phyloP scores from a whole-genome alignment of 2,888 invertebrate species.

The Drosophila neotestacea region DNA sequence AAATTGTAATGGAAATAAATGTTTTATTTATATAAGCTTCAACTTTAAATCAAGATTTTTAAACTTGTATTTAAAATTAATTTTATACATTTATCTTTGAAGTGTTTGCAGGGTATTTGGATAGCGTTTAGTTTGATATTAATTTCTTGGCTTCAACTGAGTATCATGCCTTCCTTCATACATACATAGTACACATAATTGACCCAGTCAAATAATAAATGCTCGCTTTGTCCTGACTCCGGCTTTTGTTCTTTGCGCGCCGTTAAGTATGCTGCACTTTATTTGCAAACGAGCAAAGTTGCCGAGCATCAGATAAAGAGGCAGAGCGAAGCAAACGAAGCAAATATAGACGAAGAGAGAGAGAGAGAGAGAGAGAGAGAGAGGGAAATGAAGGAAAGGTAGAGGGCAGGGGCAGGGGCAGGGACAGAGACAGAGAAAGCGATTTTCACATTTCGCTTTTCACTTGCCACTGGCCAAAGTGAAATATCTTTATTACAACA shows the following conservation, averaged over 20 bases:
- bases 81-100: too few relatives aligned
- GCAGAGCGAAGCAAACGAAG: neutral
- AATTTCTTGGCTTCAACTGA: neutral
- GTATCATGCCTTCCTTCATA: neutral
- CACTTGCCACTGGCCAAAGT: constrained; percentile 23
- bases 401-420: neutral
- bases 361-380: neutral
- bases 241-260: constrained; percentile 55
- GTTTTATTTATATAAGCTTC: too few relatives aligned
- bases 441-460: constrained; percentile 36
- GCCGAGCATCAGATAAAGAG: constrained; percentile 4
- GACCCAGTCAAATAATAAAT: constrained; percentile 73
- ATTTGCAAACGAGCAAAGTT: constrained; percentile 59
- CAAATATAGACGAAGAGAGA: neutral
- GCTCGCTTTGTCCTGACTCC: constrained; percentile 49
- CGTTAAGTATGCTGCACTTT: constrained; percentile 64
- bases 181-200: constrained; percentile 42
- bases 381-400: neutral
- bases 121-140: neutral
- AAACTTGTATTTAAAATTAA: neutral
- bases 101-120: constrained; percentile 10
- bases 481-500: constrained; percentile 61
- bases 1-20: too few relatives aligned
- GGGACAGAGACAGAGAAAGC: constrained; percentile 4
- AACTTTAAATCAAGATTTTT: neutral